A percentile compares a stretch with the other conserved stretches of the same genome.
Evolutionary conservation across 2,797 vertebrate genomes (phyloP).

Genomic region (Gephyroberyx darwinii): DNA sequence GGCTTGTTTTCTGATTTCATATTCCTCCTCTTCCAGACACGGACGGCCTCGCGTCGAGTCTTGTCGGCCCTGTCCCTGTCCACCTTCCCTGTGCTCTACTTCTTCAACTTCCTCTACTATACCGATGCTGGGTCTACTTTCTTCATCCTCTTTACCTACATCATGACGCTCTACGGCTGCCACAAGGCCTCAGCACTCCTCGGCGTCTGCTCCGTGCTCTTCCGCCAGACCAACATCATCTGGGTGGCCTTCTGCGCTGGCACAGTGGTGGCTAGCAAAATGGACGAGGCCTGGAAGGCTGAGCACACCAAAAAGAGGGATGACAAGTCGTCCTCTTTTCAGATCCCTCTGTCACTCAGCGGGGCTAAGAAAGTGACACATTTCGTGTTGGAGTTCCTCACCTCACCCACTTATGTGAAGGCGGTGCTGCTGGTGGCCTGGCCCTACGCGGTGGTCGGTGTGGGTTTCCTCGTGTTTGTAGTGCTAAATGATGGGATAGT

Average conservation of each 20-base stretch:
- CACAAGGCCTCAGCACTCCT: constrained; percentile 92
- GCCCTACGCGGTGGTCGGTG: constrained; percentile 85
- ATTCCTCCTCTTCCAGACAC: constrained; percentile 75
- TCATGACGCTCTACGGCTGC: constrained; percentile 95
- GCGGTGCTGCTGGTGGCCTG: constrained; percentile 81
- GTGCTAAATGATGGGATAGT: constrained; percentile 90
- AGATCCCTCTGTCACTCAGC: constrained; percentile 76
- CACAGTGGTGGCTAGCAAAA: constrained; percentile 84
- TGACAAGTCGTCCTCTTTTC: constrained; percentile 76
- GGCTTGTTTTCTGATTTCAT: not conserved
- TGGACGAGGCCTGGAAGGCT: constrained; percentile 89
- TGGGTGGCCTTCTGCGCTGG: constrained; percentile 96
- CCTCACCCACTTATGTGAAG: constrained; percentile 76
- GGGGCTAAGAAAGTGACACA: constrained; percentile 76
- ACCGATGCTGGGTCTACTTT: constrained; percentile 95
- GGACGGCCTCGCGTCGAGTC: constrained; percentile 84
- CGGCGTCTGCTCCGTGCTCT: constrained; percentile 90
- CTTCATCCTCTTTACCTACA: constrained; percentile 94
- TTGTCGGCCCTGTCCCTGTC: constrained; percentile 88
- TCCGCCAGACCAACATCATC: constrained; percentile 95
- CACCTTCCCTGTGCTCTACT: constrained; percentile 93
- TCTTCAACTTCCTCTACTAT: constrained; percentile 99
- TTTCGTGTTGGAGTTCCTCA: constrained; percentile 83
- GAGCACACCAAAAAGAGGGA: constrained; percentile 90
- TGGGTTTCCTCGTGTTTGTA: constrained; percentile 85